Percentiles rank a stretch among this genome's conserved stretches.
These are phyloP conservation scores for Papilio gigon DNA, from an alignment of 2,888 invertebrate genomes.

Conservation along the genomic window DNA sequence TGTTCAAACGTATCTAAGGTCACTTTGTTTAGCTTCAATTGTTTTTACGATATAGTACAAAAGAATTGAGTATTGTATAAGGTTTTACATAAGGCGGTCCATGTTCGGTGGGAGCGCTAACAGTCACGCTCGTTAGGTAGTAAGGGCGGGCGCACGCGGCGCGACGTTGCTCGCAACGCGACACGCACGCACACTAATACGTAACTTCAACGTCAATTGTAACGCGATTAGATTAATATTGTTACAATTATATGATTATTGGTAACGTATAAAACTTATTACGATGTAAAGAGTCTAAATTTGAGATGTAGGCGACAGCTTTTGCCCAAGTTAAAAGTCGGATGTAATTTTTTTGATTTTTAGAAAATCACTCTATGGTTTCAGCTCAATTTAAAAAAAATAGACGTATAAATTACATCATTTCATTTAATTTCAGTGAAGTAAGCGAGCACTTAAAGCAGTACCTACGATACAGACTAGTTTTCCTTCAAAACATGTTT, in stretches of 20 bases:
- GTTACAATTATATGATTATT: not conserved
- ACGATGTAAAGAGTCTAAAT: too few relatives aligned
- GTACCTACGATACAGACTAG: slow-evolving; percentile 8
- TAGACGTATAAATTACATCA: too few relatives aligned
- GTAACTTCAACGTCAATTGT: not conserved
- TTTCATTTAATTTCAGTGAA: not conserved
- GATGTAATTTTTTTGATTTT: too few relatives aligned
- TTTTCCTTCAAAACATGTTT: slow-evolving; percentile 24
- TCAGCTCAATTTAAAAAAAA: too few relatives aligned
- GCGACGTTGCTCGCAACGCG: slow-evolving; percentile 7
- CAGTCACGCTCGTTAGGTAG: slow-evolving; percentile 8
- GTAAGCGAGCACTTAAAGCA: not conserved
- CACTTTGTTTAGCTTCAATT: too few relatives aligned
- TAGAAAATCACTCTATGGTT: too few relatives aligned
- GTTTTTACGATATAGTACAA: too few relatives aligned
- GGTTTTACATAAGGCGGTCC: not conserved
- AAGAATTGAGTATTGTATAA: not conserved
- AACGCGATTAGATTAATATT: not conserved
- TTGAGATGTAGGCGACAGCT: too few relatives aligned
- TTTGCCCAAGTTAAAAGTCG: too few relatives aligned
- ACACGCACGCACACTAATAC: not conserved
- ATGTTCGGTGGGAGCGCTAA: not conserved
- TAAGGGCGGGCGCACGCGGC: slow-evolving; percentile 2
- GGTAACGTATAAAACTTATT: not conserved
- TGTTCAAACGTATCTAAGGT: too few relatives aligned